Evolutionary conservation across 2,888 invertebrate genomes (phyloP).

Genomic region (Bombyx huttoni): DNA sequence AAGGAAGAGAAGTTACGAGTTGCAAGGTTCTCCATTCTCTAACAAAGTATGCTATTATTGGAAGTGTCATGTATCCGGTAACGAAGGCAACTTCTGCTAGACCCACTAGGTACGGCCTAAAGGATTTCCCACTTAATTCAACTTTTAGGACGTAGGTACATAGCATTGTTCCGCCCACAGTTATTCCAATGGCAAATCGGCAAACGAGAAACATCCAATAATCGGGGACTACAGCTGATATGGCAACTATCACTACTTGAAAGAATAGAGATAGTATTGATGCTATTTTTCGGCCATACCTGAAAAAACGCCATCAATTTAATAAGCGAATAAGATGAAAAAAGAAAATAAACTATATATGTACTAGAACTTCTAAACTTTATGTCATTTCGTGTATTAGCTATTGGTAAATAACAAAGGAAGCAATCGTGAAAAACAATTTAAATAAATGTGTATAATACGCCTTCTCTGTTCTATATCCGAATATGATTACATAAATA

Average conservation of each 20-base stretch:
- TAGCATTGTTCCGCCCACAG: slow-evolving; percentile 77
- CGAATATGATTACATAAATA: no score
- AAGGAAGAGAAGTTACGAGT: slow-evolving; percentile 65
- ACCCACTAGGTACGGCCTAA: slow-evolving; percentile 68
- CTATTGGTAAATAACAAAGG: no score
- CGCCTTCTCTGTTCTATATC: no score
- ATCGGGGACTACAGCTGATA: slow-evolving; percentile 70
- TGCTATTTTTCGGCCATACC: slow-evolving; percentile 76
- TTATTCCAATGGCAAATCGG: slow-evolving; percentile 72
- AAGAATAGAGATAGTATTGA: slow-evolving; percentile 70
- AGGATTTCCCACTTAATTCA: slow-evolving; percentile 72
- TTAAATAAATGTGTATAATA: no score
- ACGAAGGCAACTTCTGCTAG: slow-evolving; percentile 70
- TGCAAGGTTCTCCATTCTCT: slow-evolving; percentile 75
- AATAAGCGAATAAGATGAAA: no score
- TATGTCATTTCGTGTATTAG: no score
- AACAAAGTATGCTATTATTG: slow-evolving; percentile 73
- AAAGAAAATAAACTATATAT: no score
- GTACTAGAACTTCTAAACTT: no score
- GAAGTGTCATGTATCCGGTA: slow-evolving; percentile 66
- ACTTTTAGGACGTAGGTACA: slow-evolving; percentile 76
- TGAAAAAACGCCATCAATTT: slow-evolving; percentile 25
- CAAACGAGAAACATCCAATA: slow-evolving; percentile 73
- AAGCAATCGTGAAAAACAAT: no score
- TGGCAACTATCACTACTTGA: slow-evolving; percentile 66